phyloP scores from a whole-genome alignment of 2,797 vertebrate genomes.

The Sebastes itinus region DNA sequence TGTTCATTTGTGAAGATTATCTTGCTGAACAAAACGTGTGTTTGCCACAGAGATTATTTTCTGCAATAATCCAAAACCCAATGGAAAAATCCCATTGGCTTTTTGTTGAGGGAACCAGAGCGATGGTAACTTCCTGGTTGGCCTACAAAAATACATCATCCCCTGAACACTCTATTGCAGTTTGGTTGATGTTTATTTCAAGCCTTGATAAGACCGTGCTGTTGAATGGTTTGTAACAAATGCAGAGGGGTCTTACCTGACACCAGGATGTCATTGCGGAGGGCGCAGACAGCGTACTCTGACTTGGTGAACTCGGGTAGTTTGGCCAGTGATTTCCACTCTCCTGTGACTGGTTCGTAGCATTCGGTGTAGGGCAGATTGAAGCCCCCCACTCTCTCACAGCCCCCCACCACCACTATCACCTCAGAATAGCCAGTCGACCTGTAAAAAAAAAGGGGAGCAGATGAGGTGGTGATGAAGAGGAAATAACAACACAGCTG shows the following conservation, averaged over 20 bases:
- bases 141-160: no score
- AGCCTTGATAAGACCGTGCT: neutral
- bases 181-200: neutral
- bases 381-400: constrained; percentile 96
- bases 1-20: no score
- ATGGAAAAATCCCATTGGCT: no score
- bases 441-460: constrained; percentile 72
- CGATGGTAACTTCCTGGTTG: no score
- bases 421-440: constrained; percentile 98
- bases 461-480: neutral
- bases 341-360: constrained; percentile 97
- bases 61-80: no score
- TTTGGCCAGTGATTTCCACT: constrained; percentile 98
- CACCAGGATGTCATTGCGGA: constrained; percentile 97
- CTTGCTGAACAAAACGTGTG: no score
- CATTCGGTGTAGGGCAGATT: constrained; percentile 98
- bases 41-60: no score
- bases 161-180: no score
- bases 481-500: neutral
- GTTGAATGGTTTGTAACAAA: neutral
- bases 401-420: constrained; percentile 98
- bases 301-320: constrained; percentile 99
- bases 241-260: constrained; percentile 86
- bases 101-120: no score
- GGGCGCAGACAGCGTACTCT: constrained; percentile 96